Percentiles rank a stretch among this genome's conserved stretches.
Evolutionary conservation across 2,113 vertebrate species (phyloP).

Genomic region (Lota lota): DNA sequence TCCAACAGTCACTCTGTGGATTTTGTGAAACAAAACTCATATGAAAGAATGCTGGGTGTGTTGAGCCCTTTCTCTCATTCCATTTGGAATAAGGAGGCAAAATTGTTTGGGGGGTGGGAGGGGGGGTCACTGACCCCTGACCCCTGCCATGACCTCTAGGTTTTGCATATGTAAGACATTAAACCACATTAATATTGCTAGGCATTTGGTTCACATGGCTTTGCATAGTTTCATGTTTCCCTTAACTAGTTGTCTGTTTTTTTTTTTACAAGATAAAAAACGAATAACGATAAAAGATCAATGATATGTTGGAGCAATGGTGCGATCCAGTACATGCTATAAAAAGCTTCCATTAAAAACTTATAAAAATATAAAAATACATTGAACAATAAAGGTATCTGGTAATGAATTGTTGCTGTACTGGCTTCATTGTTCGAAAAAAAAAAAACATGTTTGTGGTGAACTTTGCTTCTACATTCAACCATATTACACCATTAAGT

Average conservation of each 20-base stretch:
- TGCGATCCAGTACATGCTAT: too few species aligned
- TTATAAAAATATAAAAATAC: too few species aligned
- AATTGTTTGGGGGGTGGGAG: constrained; percentile 72
- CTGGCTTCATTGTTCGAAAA: too few species aligned
- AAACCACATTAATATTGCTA: constrained; percentile 71
- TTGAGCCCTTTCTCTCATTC: constrained; percentile 66
- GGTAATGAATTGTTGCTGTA: too few species aligned
- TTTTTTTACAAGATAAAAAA: too few species aligned
- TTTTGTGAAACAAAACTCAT: constrained; percentile 32
- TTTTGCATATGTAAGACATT: constrained; percentile 80
- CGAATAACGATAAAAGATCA: constrained; percentile 12
- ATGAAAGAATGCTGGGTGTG: constrained; percentile 64
- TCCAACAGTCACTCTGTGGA: constrained; percentile 32
- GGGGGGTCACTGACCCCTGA: constrained; percentile 71
- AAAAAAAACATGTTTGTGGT: constrained; percentile 12
- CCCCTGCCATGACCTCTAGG: constrained; percentile 65
- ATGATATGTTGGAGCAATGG: neutral
- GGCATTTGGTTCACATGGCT: constrained; percentile 34
- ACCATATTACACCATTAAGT: constrained; percentile 25
- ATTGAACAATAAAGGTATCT: too few species aligned
- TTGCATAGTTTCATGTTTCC: constrained; percentile 9
- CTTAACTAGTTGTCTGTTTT: too few species aligned
- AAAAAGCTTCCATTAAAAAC: too few species aligned
- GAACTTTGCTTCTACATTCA: neutral
- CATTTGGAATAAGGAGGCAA: constrained; percentile 70